Percentiles rank a stretch among this genome's conserved stretches.
Evolutionary conservation across 2,888 invertebrate genomes (phyloP).

Genomic region (Megamerina dolium): DNA sequence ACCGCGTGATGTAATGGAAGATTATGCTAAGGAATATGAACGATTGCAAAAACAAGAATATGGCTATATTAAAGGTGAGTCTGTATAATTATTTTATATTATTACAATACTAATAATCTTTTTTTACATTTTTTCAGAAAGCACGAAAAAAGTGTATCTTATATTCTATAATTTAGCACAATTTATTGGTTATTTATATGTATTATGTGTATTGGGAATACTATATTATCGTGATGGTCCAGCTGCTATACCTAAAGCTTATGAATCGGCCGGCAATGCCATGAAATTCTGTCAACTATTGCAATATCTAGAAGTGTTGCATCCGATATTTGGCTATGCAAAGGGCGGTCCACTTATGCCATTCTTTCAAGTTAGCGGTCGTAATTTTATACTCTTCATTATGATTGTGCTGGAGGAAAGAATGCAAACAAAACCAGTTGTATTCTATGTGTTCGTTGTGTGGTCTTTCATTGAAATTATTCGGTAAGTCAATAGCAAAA

Average conservation of each 20-base stretch:
- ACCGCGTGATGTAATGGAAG: slow-evolving; percentile 60
- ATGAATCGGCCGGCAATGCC: slow-evolving; percentile 66
- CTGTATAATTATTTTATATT: slow-evolving; percentile 1
- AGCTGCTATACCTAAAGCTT: slow-evolving; percentile 64
- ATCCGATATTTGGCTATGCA: slow-evolving; percentile 84
- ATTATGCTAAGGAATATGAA: slow-evolving; percentile 73
- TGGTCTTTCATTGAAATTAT: slow-evolving; percentile 81
- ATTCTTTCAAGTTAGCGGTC: slow-evolving; percentile 72
- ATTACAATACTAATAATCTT: background rate
- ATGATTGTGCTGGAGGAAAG: slow-evolving; percentile 80
- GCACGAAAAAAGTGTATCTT: slow-evolving; percentile 75
- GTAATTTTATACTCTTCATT: slow-evolving; percentile 71
- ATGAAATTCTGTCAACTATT: slow-evolving; percentile 76
- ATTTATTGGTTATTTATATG: slow-evolving; percentile 77
- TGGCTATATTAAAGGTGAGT: slow-evolving; percentile 67
- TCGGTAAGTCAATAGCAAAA: slow-evolving; percentile 53
- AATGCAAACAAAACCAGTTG: slow-evolving; percentile 80
- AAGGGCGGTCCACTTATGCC: slow-evolving; percentile 68
- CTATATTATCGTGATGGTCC: slow-evolving; percentile 69
- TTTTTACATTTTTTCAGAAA: slow-evolving; percentile 54
- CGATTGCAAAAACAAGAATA: slow-evolving; percentile 68
- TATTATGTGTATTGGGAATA: slow-evolving; percentile 67
- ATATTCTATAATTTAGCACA: slow-evolving; percentile 85
- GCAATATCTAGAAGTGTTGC: slow-evolving; percentile 82
- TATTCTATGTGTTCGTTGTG: slow-evolving; percentile 79